Conservation (phyloP, 2,888 invertebrate species). For the Hydrotaea cyrtoneurina region DNA sequence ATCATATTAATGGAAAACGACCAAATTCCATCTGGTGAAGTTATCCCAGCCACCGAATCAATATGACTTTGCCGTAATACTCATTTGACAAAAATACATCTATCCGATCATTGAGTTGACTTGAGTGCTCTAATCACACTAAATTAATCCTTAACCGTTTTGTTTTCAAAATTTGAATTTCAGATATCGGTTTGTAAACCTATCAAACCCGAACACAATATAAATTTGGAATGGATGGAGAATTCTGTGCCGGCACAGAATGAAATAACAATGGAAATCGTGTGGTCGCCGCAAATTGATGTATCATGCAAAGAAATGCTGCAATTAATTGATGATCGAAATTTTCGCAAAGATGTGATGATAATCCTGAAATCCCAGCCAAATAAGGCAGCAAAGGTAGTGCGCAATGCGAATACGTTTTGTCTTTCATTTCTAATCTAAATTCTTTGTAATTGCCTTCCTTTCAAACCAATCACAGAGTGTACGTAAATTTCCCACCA, state of each 20-base stretch:
- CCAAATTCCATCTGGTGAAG: too few species aligned
- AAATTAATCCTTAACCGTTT: too few species aligned
- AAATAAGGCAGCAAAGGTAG: constrained; percentile 75
- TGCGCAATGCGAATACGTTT: constrained; percentile 6
- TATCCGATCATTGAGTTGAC: too few species aligned
- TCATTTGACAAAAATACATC: too few species aligned
- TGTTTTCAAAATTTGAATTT: too few species aligned
- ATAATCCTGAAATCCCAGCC: constrained; percentile 84
- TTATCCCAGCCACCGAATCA: too few species aligned
- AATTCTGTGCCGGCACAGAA: constrained; percentile 82
- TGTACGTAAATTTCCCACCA: constrained; percentile 77
- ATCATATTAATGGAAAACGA: too few species aligned
- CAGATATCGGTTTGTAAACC: constrained; percentile 82
- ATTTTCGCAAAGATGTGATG: constrained; percentile 86
- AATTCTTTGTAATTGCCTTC: not conserved
- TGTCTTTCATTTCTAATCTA: constrained; percentile 15
- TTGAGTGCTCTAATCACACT: too few species aligned
- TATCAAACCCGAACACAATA: constrained; percentile 83
- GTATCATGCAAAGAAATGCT: constrained; percentile 84
- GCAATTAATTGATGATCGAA: constrained; percentile 84
- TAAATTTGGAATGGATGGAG: constrained; percentile 83
- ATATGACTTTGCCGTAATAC: too few species aligned
- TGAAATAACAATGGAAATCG: constrained; percentile 83
- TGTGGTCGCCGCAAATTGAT: constrained; percentile 85
- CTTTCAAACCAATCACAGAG: constrained; percentile 67